Base-by-base conservation (phyloP, 2,797 vertebrate species). In the Pangasius sanitwongsei region DNA sequence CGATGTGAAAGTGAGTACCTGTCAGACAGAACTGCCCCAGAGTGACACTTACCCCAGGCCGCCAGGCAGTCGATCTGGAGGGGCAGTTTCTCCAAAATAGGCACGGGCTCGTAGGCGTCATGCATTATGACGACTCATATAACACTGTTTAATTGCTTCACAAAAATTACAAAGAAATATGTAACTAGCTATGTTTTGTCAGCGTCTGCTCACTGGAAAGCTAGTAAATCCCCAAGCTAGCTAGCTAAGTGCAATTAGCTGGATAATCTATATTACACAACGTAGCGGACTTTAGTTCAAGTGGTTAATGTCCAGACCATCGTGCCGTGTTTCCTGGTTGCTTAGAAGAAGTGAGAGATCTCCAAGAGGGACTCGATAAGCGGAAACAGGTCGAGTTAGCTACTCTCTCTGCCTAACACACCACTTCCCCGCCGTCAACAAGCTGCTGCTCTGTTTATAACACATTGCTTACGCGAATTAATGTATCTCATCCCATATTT, bases 41-140 rank as follows among this genome's bases (percentile, higher is more conserved):
- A 72, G 20, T 13, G 18, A 16, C 6, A 94, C 97, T 98, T 92
- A 99, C 98, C 98, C 98, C 98, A 99, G 88, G 98, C 98, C 83
- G 98, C 98, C 87, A 99, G 93, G 77, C 98, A 99, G 95, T 99
- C 98, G 65, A 99, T 99, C 94, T 99, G 98, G 80, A 99, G 96
- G 85, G 98, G 98, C 88, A 99, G 96, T 92, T 99, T 99, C 92
- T 99, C 98, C 95, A 99, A 87, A 91, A 99, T 99, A 65, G 97
- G 97, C 72, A 99, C 97, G 4, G 97, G 94, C 91, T 99, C 98
- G 86, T 98, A 99, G 0, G 98, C 98, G 96, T 99, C 98, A 78
- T 99, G 98, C 98, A 99, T 99, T 87, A 91, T 94, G 93, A 90
- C 15, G 16, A 34, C n/a, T 70, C 20, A 41, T 82, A 83, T 7